Percentiles rank a stretch among this genome's conserved stretches.
Conservation (phyloP, 2,888 invertebrate genomes). For the Ctenicera cuprea region DNA sequence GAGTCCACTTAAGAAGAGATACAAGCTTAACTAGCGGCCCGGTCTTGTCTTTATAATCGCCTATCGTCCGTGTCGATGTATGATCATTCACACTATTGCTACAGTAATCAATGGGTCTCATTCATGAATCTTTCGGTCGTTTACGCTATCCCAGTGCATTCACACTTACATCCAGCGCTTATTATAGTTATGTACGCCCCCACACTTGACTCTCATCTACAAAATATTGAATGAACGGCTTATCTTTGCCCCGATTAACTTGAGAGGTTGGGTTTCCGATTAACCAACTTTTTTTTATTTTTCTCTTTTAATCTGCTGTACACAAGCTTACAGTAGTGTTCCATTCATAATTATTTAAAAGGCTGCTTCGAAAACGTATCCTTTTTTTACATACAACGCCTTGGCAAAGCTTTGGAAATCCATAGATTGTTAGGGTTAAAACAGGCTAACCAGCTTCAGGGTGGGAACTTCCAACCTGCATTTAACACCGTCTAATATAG, state of each 20-base stretch:
- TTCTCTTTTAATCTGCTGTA: neutral
- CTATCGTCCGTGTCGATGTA: conserved; percentile 38
- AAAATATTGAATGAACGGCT: conserved; percentile 56
- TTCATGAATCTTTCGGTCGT: conserved; percentile 66
- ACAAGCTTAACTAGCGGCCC: conserved; percentile 42
- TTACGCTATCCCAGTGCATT: conserved; percentile 62
- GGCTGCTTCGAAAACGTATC: neutral
- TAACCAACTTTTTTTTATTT: neutral
- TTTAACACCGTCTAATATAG: neutral
- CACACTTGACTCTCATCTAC: conserved; percentile 57
- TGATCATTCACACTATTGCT: conserved; percentile 60
- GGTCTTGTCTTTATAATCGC: conserved; percentile 26
- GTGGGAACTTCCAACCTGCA: neutral
- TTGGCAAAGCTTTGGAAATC: no score
- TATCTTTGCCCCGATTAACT: conserved; percentile 46
- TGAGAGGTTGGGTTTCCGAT: neutral
- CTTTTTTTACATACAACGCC: no score
- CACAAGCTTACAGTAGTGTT: neutral
- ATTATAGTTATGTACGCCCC: conserved; percentile 58
- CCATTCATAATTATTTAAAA: neutral
- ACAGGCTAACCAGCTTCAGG: neutral
- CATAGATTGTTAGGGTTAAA: neutral
- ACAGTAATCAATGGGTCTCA: conserved; percentile 67
- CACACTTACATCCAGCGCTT: conserved; percentile 61
- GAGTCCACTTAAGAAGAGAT: conserved; percentile 52